Conservation (phyloP, 2,888 invertebrate genomes). For the Drosophila pullipes region DNA sequence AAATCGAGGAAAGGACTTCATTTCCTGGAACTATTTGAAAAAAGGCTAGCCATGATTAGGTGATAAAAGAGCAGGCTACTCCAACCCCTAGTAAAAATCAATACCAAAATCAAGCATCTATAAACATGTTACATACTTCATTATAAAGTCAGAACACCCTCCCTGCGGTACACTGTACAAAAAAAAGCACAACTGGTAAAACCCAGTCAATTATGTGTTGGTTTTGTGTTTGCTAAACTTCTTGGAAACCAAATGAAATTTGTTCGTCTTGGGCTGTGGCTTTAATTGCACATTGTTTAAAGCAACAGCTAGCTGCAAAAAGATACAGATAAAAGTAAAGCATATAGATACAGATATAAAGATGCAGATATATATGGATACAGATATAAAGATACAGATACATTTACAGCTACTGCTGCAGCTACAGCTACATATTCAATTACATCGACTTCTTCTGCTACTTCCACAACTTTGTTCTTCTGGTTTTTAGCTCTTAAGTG, state of each 20-base stretch:
- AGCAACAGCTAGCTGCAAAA: neutral
- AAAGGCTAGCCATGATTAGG: neutral
- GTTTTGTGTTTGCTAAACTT: conserved; percentile 18
- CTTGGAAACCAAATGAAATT: conserved; percentile 46
- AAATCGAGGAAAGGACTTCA: neutral
- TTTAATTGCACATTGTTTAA: conserved; percentile 38
- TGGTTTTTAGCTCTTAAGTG: conserved; percentile 42
- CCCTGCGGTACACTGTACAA: neutral
- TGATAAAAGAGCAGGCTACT: neutral
- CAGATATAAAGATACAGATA: neutral
- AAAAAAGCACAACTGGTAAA: neutral
- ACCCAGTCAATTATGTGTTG: conserved; percentile 21
- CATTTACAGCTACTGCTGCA: conserved; percentile 12
- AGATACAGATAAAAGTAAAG: neutral
- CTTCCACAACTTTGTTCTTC: neutral
- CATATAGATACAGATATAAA: conserved; percentile 1
- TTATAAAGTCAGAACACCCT: neutral
- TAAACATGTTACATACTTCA: neutral
- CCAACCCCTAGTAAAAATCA: accelerated
- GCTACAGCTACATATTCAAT: conserved; percentile 21
- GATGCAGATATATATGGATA: neutral
- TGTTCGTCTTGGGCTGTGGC: conserved; percentile 15
- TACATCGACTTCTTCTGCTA: conserved; percentile 12
- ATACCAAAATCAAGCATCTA: neutral
- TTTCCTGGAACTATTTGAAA: neutral